Evolutionary conservation across 1,140 invertebrate species (phyloP).

Genomic region (Sinella curviseta): DNA sequence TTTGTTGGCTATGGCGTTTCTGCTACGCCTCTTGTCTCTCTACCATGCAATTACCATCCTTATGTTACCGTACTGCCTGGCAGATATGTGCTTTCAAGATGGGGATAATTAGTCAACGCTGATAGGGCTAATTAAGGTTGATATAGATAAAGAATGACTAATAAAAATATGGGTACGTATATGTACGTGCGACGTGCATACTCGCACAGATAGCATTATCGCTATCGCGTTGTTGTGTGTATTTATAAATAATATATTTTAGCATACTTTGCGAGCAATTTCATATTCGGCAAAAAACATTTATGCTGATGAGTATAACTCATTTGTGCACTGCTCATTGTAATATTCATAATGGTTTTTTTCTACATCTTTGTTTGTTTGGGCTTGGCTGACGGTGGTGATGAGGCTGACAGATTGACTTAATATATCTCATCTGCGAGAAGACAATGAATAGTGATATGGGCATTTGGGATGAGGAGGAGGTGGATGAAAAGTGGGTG

Average conservation of each 20-base stretch:
- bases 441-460: background rate
- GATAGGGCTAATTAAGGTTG: constrained; percentile 1
- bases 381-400: too few species aligned
- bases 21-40: background rate
- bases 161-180: background rate
- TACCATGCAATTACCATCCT: background rate
- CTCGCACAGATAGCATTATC: too few species aligned
- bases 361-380: background rate
- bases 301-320: too few species aligned
- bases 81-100: background rate
- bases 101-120: background rate
- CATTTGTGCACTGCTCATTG: constrained; percentile 20
- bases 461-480: background rate
- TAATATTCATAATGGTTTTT: constrained; percentile 16
- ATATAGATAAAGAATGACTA: constrained; percentile 4
- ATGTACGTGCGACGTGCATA: background rate
- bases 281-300: too few species aligned
- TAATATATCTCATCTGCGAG: background rate
- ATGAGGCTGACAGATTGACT: too few species aligned
- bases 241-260: too few species aligned
- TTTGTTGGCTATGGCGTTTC: too few species aligned
- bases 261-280: too few species aligned
- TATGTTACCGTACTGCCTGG: too few species aligned
- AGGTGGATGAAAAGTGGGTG: background rate
- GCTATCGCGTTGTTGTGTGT: too few species aligned